phyloP scores from a whole-genome alignment of 2,113 vertebrate species.

The Pyrgilauda ruficollis region DNA sequence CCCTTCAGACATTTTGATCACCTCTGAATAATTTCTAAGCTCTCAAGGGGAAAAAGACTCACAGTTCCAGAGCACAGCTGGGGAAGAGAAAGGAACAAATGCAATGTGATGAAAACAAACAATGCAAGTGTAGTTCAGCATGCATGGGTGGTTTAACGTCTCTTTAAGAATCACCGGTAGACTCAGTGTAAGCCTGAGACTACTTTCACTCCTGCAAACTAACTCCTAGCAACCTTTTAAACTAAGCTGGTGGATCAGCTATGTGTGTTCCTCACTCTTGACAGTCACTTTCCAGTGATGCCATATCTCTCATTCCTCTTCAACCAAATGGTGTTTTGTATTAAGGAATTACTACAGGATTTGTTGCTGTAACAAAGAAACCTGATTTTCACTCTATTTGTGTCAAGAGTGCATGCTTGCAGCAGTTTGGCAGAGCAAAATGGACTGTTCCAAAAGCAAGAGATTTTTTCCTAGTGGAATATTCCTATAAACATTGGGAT shows the following conservation, averaged over 20 bases:
- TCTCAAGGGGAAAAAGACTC: not conserved
- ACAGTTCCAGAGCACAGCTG: not conserved
- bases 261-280: fast-evolving
- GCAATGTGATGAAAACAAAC: not conserved
- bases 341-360: not conserved
- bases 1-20: not conserved
- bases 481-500: not conserved
- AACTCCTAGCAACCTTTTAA: not conserved
- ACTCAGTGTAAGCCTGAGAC: not conserved
- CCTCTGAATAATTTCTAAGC: not conserved
- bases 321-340: not conserved
- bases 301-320: not conserved
- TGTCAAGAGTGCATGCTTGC: not conserved
- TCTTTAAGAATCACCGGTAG: not conserved
- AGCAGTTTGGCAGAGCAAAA: not conserved
- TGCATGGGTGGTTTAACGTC: not conserved
- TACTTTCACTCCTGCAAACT: not conserved
- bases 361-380: not conserved
- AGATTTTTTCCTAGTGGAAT: not conserved
- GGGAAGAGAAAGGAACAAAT: not conserved
- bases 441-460: not conserved
- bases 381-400: not conserved
- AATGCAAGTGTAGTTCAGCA: not conserved
- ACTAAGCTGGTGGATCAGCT: not conserved
- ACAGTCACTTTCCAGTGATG: not conserved